Base-by-base conservation (phyloP, 1,140 invertebrate species). In the Drosophila kohkoa region DNA sequence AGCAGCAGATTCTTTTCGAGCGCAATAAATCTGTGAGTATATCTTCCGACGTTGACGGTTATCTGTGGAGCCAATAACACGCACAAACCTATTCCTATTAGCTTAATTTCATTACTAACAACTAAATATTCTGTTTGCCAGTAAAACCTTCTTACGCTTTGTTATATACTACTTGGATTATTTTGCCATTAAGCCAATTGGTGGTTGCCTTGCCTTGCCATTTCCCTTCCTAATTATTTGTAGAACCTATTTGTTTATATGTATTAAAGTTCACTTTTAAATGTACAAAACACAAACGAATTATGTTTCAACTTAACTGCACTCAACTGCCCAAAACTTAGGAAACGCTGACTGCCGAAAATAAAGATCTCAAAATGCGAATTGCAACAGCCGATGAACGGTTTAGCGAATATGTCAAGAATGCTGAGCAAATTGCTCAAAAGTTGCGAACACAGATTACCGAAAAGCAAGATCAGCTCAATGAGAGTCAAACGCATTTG, bases 1-100 rank as follows among this genome's bases (percentile, higher is more conserved):
- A 95, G 89, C 94, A 95, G 77, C 95, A 95, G 91, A 93, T 95
- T 66, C 90, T 94, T 32, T 95, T 94, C 92, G 94, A 95, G 71
- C 93, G 93, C 51, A 93, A 93, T 51, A 94, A 95, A 95, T 94
- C 95, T 88, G 95, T 95, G 94, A 95, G 95, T 95, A 94, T 93
- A 81, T 80, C 92, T 59, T 68, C 88, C 30, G 80, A 90, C 51
- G 64, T 66, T 63, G 86, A 76, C 57, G 90, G 75, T 77, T 91
- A 86, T 48, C 73, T 70, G 58, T 91, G 86, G 81, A 81, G 87
- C 71, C 54, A 64, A 75, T 73, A 67, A 63, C 46, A 58, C 15
- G 15, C 46, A 58, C 15, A 13, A 6, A 60, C 15, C 15, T 8
- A 63, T 16, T 57, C 11, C 13, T 8, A 63, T 16, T 57, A 46